phyloP scores from a whole-genome alignment of 1,140 invertebrate genomes.

The Bombus superbus region DNA sequence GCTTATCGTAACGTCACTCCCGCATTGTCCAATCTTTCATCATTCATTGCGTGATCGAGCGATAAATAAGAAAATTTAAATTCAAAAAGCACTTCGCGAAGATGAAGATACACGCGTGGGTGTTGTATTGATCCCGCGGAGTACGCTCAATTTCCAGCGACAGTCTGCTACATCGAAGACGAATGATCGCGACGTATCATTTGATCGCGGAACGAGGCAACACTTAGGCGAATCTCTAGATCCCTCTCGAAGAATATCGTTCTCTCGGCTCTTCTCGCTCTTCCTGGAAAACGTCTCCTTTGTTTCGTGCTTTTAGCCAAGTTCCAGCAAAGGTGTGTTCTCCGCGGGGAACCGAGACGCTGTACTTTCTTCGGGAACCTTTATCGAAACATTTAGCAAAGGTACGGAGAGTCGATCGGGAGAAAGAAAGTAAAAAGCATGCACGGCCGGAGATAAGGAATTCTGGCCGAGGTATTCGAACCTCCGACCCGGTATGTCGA shows the following conservation, averaged over 20 bases:
- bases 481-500: conserved; percentile 75
- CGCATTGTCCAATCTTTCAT: too few relatives aligned
- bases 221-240: background rate
- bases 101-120: background rate
- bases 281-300: background rate
- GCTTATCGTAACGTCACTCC: too few relatives aligned
- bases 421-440: conserved; percentile 66
- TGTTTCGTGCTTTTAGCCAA: background rate
- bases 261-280: too few relatives aligned
- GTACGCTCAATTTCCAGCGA: background rate
- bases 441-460: conserved; percentile 73
- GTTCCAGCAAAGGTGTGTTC: background rate
- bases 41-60: background rate
- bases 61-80: background rate
- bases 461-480: conserved; percentile 75
- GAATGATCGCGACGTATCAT: background rate
- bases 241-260: background rate
- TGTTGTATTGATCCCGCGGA: background rate
- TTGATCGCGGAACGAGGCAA: background rate
- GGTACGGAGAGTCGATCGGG: conserved; percentile 63
- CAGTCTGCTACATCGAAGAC: background rate
- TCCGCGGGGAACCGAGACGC: background rate
- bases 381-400: conserved; percentile 47
- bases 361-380: background rate
- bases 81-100: too few relatives aligned